Evolutionary conservation across 1,140 invertebrate species (phyloP).

Genomic region (Sitodiplosis mosellana): DNA sequence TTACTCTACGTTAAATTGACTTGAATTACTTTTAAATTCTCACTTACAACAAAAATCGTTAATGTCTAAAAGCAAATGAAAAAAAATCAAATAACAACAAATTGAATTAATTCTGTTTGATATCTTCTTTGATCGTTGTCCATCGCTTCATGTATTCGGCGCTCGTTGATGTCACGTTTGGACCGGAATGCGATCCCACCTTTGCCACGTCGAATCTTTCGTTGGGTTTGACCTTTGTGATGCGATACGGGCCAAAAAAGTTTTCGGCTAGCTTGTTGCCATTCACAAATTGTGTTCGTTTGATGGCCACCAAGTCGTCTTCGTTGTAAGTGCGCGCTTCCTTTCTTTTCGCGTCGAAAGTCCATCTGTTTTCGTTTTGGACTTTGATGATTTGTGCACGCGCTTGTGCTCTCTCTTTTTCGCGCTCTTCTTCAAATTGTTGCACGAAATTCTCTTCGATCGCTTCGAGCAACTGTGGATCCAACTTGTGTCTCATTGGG

Average conservation of each 20-base stretch:
- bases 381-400: constrained; percentile 16
- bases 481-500: constrained; percentile 13
- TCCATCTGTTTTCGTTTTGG: constrained; percentile 17
- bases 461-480: constrained; percentile 9
- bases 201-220: constrained; percentile 15
- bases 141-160: constrained; percentile 6
- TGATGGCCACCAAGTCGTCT: constrained; percentile 21
- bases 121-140: not conserved
- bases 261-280: constrained; percentile 17
- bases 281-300: constrained; percentile 17
- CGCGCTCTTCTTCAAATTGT: constrained; percentile 7
- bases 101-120: too few species aligned
- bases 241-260: constrained; percentile 19
- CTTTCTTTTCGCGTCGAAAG: constrained; percentile 16
- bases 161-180: constrained; percentile 2
- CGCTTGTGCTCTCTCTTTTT: constrained; percentile 4
- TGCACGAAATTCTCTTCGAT: constrained; percentile 15
- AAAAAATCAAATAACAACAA: too few species aligned
- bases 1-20: too few species aligned
- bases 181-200: constrained; percentile 7
- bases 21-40: too few species aligned
- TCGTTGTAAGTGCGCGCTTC: constrained; percentile 10
- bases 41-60: too few species aligned
- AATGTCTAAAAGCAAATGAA: too few species aligned
- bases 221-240: constrained; percentile 10